Conservation (phyloP, 2,797 vertebrate genomes). For the Rhabdophis nuchalis region DNA sequence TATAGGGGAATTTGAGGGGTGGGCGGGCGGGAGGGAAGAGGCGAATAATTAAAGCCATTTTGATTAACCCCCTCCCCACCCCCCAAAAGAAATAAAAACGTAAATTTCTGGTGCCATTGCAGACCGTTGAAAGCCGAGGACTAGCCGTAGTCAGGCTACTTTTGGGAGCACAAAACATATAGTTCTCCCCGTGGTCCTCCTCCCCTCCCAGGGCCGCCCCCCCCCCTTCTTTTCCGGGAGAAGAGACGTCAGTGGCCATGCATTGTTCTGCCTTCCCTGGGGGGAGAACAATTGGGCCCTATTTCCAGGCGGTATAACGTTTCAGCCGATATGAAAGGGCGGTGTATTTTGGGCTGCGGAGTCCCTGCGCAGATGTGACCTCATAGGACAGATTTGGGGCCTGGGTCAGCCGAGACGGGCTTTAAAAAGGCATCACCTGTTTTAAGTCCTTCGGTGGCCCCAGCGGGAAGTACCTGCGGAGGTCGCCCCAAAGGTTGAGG, state of each 20-base stretch:
- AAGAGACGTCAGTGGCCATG: neutral
- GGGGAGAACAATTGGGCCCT: neutral
- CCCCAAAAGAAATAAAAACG: neutral
- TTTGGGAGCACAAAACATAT: neutral
- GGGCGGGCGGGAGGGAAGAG: neutral
- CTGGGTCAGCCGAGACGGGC: neutral
- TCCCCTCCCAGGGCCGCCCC: no score
- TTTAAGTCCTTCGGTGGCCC: neutral
- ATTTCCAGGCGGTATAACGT: neutral
- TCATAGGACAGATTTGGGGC: neutral
- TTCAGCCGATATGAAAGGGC: neutral
- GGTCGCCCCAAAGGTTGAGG: neutral
- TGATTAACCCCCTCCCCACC: no score
- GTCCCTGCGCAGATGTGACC: neutral
- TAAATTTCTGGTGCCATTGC: neutral
- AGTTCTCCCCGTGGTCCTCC: neutral
- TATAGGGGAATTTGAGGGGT: neutral
- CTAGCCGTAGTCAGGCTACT: neutral
- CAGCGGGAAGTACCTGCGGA: neutral
- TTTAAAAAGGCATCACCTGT: neutral
- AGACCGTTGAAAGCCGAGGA: neutral
- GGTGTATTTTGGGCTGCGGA: neutral
- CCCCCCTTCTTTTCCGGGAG: no score
- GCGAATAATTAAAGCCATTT: neutral
- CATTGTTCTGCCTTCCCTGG: neutral